phyloP scores from a whole-genome alignment of 2,797 vertebrate species.

The Pteronotus mesoamericanus region DNA sequence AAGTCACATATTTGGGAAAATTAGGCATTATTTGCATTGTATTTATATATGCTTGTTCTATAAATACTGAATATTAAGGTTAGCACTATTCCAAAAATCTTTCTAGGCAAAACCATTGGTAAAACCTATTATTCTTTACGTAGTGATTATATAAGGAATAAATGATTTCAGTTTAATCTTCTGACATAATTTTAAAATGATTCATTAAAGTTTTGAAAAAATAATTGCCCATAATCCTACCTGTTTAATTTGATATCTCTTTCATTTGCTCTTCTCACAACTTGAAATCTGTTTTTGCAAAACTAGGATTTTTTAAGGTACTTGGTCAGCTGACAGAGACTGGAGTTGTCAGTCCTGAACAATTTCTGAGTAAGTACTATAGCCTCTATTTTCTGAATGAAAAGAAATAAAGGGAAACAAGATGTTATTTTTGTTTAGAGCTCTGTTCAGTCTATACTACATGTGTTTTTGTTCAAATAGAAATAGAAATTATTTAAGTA shows the following conservation, averaged over 20 bases:
- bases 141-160: slow-evolving; percentile 33
- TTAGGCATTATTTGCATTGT: background rate
- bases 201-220: slow-evolving; percentile 10
- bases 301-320: slow-evolving; percentile 93
- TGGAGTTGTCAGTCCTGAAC: slow-evolving; percentile 90
- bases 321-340: slow-evolving; percentile 93
- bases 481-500: background rate
- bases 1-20: background rate
- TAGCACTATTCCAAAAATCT: background rate
- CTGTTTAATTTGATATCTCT: background rate
- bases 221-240: background rate
- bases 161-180: background rate
- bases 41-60: background rate
- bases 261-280: slow-evolving; percentile 18
- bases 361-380: slow-evolving; percentile 91
- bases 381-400: slow-evolving; percentile 26
- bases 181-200: background rate
- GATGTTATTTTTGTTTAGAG: background rate
- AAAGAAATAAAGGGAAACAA: background rate
- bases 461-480: background rate
- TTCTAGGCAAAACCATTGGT: background rate
- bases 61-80: slow-evolving; percentile 9
- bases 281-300: slow-evolving; percentile 44
- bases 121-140: background rate
- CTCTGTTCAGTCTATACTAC: background rate